phyloP scores from a whole-genome alignment of 2,113 vertebrate genomes.

The Halcyon senegalensis region DNA sequence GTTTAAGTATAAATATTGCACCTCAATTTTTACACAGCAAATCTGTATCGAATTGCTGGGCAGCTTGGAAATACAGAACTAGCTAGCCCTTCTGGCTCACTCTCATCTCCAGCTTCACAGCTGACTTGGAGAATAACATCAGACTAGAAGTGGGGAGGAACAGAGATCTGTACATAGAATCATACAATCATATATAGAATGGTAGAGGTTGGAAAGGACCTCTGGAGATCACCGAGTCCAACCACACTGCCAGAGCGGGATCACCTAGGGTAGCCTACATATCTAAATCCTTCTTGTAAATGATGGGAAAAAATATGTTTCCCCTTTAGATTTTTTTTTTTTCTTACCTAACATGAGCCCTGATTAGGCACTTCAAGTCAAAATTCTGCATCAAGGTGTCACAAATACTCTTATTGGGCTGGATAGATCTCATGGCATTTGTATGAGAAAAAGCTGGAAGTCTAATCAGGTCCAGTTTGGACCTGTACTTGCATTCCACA shows the following conservation, averaged over 20 bases:
- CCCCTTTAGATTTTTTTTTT: not conserved
- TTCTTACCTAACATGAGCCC: not conserved
- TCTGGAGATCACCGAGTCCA: too few species aligned
- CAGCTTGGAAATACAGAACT: not conserved
- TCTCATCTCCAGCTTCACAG: not conserved
- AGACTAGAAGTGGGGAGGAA: not conserved
- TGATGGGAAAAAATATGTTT: not conserved
- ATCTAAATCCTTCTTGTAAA: not conserved
- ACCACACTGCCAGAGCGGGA: too few species aligned
- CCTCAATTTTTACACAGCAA: not conserved
- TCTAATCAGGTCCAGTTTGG: not conserved
- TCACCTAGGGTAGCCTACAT: too few species aligned
- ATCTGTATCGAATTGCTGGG: not conserved
- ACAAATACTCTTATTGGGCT: not conserved
- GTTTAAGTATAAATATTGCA: slow-evolving; percentile 9
- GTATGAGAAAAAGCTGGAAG: not conserved
- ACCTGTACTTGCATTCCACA: not conserved
- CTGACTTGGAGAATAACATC: not conserved
- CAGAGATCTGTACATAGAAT: not conserved
- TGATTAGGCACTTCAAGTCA: not conserved
- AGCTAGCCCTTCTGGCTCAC: not conserved
- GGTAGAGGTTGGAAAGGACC: too few species aligned
- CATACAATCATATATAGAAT: too few species aligned
- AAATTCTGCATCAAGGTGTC: not conserved
- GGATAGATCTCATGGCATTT: not conserved